Base-by-base conservation (phyloP, 2,888 invertebrate species). In the Graphium colonna region DNA sequence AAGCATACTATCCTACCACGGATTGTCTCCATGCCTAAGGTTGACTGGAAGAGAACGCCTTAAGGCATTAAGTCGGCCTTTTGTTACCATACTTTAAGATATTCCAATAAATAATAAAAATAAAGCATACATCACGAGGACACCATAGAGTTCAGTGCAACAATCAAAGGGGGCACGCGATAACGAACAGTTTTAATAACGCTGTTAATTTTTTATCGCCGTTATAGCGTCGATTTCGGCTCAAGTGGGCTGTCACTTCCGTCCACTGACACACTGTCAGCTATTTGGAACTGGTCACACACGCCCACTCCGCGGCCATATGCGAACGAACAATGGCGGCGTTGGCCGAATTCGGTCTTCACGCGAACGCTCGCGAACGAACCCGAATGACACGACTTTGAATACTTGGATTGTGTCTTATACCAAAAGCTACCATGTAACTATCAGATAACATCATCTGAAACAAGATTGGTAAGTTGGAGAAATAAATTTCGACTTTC, bases 201-300 rank as follows among this genome's bases (percentile, higher is more conserved):
- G 31, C 9, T 13, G 42, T n/a, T n/a, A n/a, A n/a, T n/a, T 53
- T 44, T 52, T 49, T 53, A 49, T 48, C 53, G 39, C 52, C 28
- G 39, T 46, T 42, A 45, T 45, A 49, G 44, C 54, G 45, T 50
- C 45, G 50, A 54, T 54, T 54, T 50, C 39, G 49, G 45, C 36
- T 45, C 50, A 54, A 54, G 54, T 54, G 45, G 54, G 54, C 54
- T 54, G 50, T 54, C 41, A 50, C 54, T 54, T 54, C 54, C 54
- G 54, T 45, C 50, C 54, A 45, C 44, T 50, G 54, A 54, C 54
- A 54, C 45, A 54, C 49, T 54, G 54, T 50, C 50, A 48, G 44
- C 48, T 52, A 53, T 54, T 54, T 40, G 54, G 50, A 40, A 45
- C 54, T 54, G 49, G 50, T 50, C 54, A 45, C 54, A 47, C 49